A percentile compares a stretch with the other conserved stretches of the same genome.
Conservation (phyloP, 1,140 invertebrate species). For the Drosophila teissieri region DNA sequence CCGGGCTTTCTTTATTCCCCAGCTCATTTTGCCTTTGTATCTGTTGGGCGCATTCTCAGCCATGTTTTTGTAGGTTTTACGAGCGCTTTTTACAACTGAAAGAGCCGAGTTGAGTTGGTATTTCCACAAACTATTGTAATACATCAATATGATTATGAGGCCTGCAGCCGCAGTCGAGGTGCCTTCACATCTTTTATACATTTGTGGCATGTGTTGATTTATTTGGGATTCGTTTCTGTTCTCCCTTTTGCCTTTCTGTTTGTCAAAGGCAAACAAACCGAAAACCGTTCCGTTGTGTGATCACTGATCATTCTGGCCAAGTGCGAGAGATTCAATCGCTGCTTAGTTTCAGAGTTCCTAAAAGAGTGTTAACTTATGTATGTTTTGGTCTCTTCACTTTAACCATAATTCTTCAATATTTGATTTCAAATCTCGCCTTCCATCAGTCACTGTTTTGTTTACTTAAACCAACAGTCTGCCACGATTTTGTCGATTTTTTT, state of each 20-base stretch:
- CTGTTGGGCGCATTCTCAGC: slow-evolving; percentile 50
- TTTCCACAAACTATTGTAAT: slow-evolving; percentile 74
- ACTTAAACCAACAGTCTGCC: background rate
- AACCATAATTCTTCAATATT: slow-evolving; percentile 46
- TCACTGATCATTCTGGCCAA: slow-evolving; percentile 30
- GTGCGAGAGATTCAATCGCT: slow-evolving; percentile 14
- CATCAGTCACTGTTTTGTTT: slow-evolving; percentile 7
- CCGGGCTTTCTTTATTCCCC: slow-evolving; percentile 29
- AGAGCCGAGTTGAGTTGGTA: slow-evolving; percentile 14
- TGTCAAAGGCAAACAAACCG: slow-evolving; percentile 64
- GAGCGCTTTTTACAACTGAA: slow-evolving; percentile 56
- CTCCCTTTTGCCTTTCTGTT: slow-evolving; percentile 55
- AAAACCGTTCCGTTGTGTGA: slow-evolving; percentile 49
- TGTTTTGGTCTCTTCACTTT: slow-evolving; percentile 28
- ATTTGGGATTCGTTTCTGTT: slow-evolving; percentile 64
- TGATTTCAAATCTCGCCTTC: slow-evolving; percentile 22
- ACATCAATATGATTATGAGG: slow-evolving; percentile 78
- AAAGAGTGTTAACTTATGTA: slow-evolving; percentile 39
- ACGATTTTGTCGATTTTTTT: slow-evolving; percentile 4
- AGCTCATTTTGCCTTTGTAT: slow-evolving; percentile 44
- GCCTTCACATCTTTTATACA: slow-evolving; percentile 29
- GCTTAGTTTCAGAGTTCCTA: slow-evolving; percentile 27
- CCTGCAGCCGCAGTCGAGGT: slow-evolving; percentile 29
- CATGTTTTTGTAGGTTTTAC: slow-evolving; percentile 71
- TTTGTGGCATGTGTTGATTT: slow-evolving; percentile 76